Base-by-base conservation (phyloP, 2,888 invertebrate genomes). In the Acronicta leporina region DNA sequence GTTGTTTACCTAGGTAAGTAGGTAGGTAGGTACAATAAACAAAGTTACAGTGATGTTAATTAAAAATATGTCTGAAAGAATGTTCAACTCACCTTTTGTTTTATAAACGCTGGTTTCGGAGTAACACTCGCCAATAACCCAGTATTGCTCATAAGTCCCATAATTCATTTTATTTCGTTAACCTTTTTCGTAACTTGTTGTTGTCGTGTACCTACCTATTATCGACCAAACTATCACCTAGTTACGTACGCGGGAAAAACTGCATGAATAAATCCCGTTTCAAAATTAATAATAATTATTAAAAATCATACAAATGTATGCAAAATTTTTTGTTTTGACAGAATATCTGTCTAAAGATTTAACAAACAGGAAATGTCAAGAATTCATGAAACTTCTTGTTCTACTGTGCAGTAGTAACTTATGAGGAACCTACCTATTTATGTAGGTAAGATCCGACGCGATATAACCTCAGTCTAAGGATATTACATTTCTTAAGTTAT, bases 131-230 rank as follows among this genome's bases (percentile, higher is more conserved):
- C 96, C 63, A 96, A 83, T 61, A 97, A 87, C 0, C 97, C 97
- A 4, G 96, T 96, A 84, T 95, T 96, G 80, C 96, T 97, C 13
- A 95, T 95, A 11, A 95, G 80, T 44, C 94, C 95, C 96, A 96
- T 96, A 77, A 50, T 63, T 63, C 59, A 73, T 67, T 59, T 61
- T 73, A 69, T 40, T 57, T 52, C 50, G 14, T 40, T 11, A 30
- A 45, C 41, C 43, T 54, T 58, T 57, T 35, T 20, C 55, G 45
- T 35, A 43, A n/a, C 16, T 47, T 33, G 10, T 3, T 51, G 15
- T 53, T 9, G 15, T 20, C 16, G 27, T 46, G 27, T n/a, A n/a
- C n/a, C n/a, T 16, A 20, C 20, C 25, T 41, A 46, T 46, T 87
- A 92, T 93, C 82, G 92, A 93, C 79, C 80, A 85, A 91, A 77